Evolutionary conservation across 2,797 vertebrate genomes (phyloP), one percentile per base, ranked within the genome.

Genomic region (Pseudocheirus occidentalis): DNA sequence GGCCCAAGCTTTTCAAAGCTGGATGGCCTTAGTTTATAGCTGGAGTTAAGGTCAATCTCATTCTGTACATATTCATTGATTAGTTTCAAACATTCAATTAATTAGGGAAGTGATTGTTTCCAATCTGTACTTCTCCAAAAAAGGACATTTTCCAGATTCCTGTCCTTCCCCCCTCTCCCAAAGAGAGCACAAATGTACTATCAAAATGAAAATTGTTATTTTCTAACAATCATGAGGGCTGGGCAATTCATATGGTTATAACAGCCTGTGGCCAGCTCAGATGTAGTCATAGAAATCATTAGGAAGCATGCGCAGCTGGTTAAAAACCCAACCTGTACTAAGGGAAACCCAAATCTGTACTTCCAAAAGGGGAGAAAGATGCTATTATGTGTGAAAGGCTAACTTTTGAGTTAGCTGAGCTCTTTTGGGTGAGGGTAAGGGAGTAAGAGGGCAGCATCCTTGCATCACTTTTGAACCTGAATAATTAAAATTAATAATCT

Each of bases 1-100:
- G 96, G 96, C 97, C 97, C 94, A n/a, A 62, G 31, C 95, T 94
- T 97, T 92, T 73, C 93, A 55, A 96, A 87, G 62, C 29, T 90
- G 94, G 4, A 92, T 58, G 56, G 55, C 57, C 93, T 46, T 96
- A 50, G 95, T 54, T 24, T 96, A 90, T 28, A 57, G 40, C 53
- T 66, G 89, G n/a, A 93, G 56, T 91, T 73, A 92, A 95, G 90
- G 40, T 92, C 27, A 16, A 54, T n/a, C 58, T 55, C 55, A 0
- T 18, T 46, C 92, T 95, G 91, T 55, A 93, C 28, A 52, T 10
- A 89, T 0, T 89, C 62, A 34, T 31, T 56, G n/a, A 90, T 73
- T 52, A 93, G 73, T 95, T 96, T 40, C 50, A 2, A 57, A 46
- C 55, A 59, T 46, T 40, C n/a, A 91, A 31, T 87, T 55, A 56